Evolutionary conservation across 1,140 invertebrate genomes (phyloP), one percentile per base, ranked within the genome.

Genomic region (Polypedilum vanderplanki): DNA sequence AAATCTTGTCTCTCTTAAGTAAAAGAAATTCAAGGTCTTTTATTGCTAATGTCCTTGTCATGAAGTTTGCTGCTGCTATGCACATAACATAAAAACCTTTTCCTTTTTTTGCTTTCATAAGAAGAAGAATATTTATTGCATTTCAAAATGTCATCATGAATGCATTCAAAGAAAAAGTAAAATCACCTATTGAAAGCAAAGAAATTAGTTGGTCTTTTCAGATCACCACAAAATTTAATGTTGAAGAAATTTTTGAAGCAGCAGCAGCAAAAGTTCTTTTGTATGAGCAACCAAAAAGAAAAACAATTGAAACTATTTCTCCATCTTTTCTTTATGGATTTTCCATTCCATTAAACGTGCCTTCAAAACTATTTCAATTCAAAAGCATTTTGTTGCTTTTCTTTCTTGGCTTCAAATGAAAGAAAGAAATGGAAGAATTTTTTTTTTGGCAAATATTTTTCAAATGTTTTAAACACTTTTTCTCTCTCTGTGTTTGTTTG

Each of bases 301-400:
- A 57, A 57, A 57, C 46, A 57, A 57, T 57, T 57, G 46, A 57
- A 57, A 57, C 46, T 57, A 57, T 57, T 57, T 57, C 46, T 57
- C n/a, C 41, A 46, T 46, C 46, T 57, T 57, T 57, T 57, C 46
- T 57, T 57, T 57, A 57, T 57, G 46, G 46, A 57, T 57, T 57
- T 57, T 57, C 46, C 46, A 57, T 57, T 57, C 46, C 46, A 57
- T 57, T 57, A 57, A 57, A 57, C 46, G 46, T 57, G 46, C 46
- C 46, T 57, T 57, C n/a, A 15, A 57, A 57, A 57, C 46, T 57
- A 57, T 57, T 57, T 57, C 46, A 57, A 57, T 57, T 57, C 46
- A 57, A 57, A 57, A 57, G 46, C 46, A 57, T 57, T 57, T 57
- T 57, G 12, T 57, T 57, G 12, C 12, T 57, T 57, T 15, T 15